Conservation (phyloP, 2,888 invertebrate species). For the Didymodactylos carnosus region DNA sequence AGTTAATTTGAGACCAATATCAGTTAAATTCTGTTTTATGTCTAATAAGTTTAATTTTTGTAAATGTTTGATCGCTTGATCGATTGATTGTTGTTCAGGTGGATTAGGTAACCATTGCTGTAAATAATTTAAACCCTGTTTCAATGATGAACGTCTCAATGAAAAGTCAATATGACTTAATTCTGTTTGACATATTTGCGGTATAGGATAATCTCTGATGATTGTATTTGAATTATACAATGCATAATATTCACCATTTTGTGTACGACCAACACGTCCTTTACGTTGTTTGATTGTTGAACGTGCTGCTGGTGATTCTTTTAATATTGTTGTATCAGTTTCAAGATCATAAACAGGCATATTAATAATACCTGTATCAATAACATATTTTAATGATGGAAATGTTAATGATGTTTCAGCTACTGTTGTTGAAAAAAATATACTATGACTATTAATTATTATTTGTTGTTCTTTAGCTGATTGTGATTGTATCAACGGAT, state of each 20-base stretch:
- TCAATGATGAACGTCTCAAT: background rate
- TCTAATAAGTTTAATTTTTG: background rate
- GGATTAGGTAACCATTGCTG: background rate
- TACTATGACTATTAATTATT: background rate
- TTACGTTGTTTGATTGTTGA: background rate
- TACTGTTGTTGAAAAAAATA: background rate
- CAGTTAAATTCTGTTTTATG: background rate
- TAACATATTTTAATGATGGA: background rate
- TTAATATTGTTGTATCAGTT: background rate
- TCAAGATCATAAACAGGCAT: background rate
- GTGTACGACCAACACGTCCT: background rate
- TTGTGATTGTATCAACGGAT: background rate
- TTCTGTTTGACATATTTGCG: background rate
- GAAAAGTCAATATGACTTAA: background rate
- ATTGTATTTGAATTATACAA: background rate
- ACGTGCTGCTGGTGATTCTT: background rate
- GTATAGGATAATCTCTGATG: background rate
- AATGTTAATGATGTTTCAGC: background rate
- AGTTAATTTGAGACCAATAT: background rate
- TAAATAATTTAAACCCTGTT: background rate
- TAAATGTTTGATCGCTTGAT: background rate
- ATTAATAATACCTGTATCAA: background rate
- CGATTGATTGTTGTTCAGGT: background rate
- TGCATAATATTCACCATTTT: background rate
- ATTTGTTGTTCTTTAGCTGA: background rate